Base-by-base conservation (phyloP, 2,888 invertebrate genomes). In the Habrosyne pyritoides region DNA sequence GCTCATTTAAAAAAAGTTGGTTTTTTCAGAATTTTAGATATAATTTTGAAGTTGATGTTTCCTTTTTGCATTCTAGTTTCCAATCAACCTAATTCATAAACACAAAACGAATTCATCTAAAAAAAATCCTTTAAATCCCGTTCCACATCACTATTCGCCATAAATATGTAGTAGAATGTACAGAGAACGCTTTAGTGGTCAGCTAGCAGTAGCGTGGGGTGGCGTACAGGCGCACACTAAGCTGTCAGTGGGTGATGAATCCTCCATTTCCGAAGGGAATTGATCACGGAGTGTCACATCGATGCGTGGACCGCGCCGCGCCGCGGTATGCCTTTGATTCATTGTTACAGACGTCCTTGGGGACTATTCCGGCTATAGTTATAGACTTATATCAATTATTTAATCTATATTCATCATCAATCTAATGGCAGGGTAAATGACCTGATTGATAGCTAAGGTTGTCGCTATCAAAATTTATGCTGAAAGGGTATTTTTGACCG, bases 161-260 rank as follows among this genome's bases (percentile, higher is more conserved):
- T n/a, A 42, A 18, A 33, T 33, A 42, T 42, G 36, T 36, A 33
- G 33, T 33, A 36, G 36, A 36, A 18, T 8, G 42, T 42, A 42
- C 36, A 42, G 36, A 18, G 6, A 42, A 42, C 14, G 42, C 18
- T 42, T 42, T 42, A 42, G 42, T 42, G 42, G 42, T 2, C 42
- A 18, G 7, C 18, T 24, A 24, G 24, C 7, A 7, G 24, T 24
- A n/a, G n/a, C n/a, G 24, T 24, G 24, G 24, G 2, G 42, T 42
- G 42, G 14, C 18, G 42, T 42, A 42, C 18, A 18, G 42, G 42
- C 42, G 18, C 42, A 42, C 42, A 18, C 42, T 8, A 18, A 42
- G 3, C 42, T 42, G 42, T 42, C 42, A 14, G 18, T 42, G 42
- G 42, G 42, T 42, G 42, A 42, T 42, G 42, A 42, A 42, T 42